Evolutionary conservation across 2,797 vertebrate species (phyloP).

Genomic region (Muraenolepis orangiensis): DNA sequence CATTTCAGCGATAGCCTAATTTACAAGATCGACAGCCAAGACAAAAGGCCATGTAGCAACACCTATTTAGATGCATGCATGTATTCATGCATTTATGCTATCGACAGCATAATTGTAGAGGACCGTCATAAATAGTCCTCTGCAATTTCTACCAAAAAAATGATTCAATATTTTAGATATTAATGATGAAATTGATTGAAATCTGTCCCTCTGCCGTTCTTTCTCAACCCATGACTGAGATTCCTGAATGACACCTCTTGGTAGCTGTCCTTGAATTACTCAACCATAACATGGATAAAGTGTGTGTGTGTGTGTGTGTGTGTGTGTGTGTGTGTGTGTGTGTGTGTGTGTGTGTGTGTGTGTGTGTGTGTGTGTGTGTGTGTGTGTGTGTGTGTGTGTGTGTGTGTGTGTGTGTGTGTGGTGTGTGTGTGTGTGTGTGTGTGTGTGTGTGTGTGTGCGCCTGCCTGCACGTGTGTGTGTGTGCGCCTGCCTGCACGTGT

Average conservation of each 20-base stretch:
- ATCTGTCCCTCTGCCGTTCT: not conserved
- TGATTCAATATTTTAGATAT: not conserved
- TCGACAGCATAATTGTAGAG: too few species aligned
- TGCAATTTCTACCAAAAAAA: not conserved
- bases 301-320: not conserved
- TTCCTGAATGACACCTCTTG: not conserved
- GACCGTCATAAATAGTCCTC: not conserved
- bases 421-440: too few species aligned
- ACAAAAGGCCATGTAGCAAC: not conserved
- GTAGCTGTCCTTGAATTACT: constrained; percentile 17
- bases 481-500: too few species aligned
- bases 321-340: too few species aligned
- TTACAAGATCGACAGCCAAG: not conserved
- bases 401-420: not conserved
- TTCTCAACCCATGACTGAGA: not conserved
- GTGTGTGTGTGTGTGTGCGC: too few species aligned
- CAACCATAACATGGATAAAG: constrained; percentile 31
- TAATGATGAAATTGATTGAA: not conserved
- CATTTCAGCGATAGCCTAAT: not conserved
- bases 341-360: too few species aligned
- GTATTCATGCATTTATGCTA: not conserved
- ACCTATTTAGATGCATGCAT: not conserved
- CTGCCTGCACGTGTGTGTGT: too few species aligned
- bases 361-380: constrained; percentile 6
- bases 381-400: not conserved